These are phyloP conservation scores for Rhadinocentrus ornatus DNA, from an alignment of 2,797 vertebrate genomes.

Conservation along the genomic window DNA sequence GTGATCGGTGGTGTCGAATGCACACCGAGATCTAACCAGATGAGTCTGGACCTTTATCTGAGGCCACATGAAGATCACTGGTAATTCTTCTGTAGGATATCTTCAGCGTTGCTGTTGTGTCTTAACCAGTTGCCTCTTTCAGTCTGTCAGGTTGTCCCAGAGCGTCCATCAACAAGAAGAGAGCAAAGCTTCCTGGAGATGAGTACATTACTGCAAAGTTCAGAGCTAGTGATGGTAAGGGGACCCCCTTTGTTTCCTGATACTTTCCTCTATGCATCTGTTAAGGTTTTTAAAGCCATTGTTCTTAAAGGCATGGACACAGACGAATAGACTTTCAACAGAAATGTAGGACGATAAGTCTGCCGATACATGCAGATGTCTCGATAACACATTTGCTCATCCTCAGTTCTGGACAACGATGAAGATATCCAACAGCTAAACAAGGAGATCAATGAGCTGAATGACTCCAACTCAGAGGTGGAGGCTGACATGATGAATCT, in stretches of 20 bases:
- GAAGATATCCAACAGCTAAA: constrained; percentile 99
- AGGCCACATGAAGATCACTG: too few species aligned
- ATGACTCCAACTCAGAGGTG: constrained; percentile 96
- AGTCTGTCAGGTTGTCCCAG: constrained; percentile 98
- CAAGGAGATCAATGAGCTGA: constrained; percentile 96
- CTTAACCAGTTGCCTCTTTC: constrained; percentile 54
- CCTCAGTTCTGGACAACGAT: constrained; percentile 93
- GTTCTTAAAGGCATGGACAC: too few species aligned
- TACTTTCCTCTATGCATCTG: background rate
- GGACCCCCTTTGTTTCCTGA: fast-evolving
- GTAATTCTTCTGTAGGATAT: too few species aligned
- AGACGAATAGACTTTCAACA: background rate
- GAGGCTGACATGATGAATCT: constrained; percentile 96
- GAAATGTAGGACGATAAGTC: background rate
- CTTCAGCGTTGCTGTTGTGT: too few species aligned
- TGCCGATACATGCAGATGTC: background rate
- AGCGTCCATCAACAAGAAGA: constrained; percentile 95
- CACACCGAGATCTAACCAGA: too few species aligned
- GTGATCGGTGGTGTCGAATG: too few species aligned
- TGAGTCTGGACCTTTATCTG: too few species aligned
- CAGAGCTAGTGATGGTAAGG: constrained; percentile 95
- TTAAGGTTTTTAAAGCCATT: too few species aligned
- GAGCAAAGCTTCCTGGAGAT: constrained; percentile 94
- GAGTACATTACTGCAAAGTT: constrained; percentile 97
- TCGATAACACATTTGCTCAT: constrained; percentile 17